phyloP scores from a whole-genome alignment of 2,113 vertebrate species.

The Mesembrinibis cayennensis region DNA sequence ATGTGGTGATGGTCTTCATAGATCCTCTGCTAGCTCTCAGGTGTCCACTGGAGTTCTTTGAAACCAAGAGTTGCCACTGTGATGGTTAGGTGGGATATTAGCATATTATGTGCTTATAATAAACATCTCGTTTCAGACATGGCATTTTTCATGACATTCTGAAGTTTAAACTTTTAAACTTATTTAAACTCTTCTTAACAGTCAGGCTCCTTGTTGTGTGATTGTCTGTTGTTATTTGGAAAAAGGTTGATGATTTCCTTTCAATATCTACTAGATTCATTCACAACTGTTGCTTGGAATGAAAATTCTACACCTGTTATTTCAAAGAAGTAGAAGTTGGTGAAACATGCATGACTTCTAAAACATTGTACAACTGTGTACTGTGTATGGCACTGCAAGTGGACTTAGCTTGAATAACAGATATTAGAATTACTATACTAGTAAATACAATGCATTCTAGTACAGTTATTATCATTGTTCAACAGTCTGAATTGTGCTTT shows the following conservation, averaged over 20 bases:
- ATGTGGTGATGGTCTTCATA: background rate
- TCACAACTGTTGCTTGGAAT: background rate
- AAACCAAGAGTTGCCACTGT: background rate
- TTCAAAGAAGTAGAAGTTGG: background rate
- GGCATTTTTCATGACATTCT: conserved; percentile 10
- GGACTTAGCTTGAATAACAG: background rate
- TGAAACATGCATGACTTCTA: background rate
- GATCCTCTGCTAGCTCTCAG: background rate
- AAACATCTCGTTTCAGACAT: background rate
- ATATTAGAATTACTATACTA: background rate
- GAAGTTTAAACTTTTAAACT: background rate
- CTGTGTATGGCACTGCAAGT: background rate
- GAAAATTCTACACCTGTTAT: background rate
- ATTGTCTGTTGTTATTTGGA: background rate
- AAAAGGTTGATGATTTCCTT: background rate
- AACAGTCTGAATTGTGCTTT: background rate
- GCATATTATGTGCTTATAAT: background rate
- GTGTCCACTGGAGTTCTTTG: background rate
- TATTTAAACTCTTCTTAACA: background rate
- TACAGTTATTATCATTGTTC: background rate
- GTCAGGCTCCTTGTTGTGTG: background rate
- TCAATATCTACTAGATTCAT: conserved; percentile 15
- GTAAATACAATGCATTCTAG: background rate
- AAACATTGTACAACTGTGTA: background rate
- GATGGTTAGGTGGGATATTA: background rate